Conservation (phyloP, 2,888 invertebrate species). For the Oxyscelio sp. region DNA sequence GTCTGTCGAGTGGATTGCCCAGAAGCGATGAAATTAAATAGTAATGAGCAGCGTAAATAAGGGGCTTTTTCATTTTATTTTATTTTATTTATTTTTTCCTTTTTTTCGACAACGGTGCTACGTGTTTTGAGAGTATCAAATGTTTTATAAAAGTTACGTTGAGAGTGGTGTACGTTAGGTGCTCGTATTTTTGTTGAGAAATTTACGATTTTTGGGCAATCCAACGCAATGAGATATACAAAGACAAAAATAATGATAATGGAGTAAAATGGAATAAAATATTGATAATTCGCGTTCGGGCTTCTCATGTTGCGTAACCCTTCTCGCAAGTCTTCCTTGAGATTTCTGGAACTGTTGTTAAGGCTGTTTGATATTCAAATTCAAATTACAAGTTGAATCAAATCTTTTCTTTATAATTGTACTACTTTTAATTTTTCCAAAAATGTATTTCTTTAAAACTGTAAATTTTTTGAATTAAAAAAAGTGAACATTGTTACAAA, state of each 20-base stretch:
- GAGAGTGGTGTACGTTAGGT: constrained; percentile 76
- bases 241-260: constrained; percentile 35
- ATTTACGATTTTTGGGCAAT: constrained; percentile 83
- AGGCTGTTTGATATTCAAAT: no score
- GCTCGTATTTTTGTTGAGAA: constrained; percentile 81
- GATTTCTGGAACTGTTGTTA: no score
- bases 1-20: constrained; percentile 86
- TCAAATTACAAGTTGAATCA: no score
- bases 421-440: no score
- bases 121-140: constrained; percentile 61
- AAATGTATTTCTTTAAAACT: no score
- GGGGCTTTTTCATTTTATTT: no score
- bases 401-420: no score
- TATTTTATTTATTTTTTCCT: constrained; percentile 50
- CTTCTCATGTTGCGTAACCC: neutral
- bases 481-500: no score
- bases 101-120: constrained; percentile 77
- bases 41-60: constrained; percentile 27
- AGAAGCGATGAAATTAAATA: constrained; percentile 73
- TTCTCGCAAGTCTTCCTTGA: no score
- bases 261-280: neutral
- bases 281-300: neutral
- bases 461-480: no score
- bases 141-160: constrained; percentile 40
- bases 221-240: constrained; percentile 77